Percentiles rank a stretch among this genome's conserved stretches.
phyloP scores from a whole-genome alignment of 2,113 vertebrate species.

The Vimba vimba region DNA sequence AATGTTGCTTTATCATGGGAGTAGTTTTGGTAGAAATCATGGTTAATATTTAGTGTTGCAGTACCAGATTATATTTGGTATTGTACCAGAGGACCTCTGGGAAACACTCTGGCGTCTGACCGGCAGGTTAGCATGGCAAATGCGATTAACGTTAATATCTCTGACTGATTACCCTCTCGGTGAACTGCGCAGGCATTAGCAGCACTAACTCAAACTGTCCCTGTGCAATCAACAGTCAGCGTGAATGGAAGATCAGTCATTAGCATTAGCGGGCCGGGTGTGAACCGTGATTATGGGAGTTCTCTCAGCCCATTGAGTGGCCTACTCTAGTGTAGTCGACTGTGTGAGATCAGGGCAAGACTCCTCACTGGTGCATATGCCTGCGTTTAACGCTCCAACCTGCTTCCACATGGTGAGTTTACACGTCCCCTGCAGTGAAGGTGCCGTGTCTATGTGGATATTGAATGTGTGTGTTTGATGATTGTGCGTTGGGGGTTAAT shows the following conservation, averaged over 20 bases:
- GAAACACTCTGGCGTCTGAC: not conserved
- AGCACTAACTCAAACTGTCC: slow-evolving; percentile 74
- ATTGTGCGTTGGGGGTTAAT: slow-evolving; percentile 65
- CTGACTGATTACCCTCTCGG: slow-evolving; percentile 73
- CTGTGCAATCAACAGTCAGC: slow-evolving; percentile 77
- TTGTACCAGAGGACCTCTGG: slow-evolving; percentile 4
- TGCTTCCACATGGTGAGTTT: slow-evolving; percentile 80
- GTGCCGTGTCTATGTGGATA: not conserved
- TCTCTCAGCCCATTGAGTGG: slow-evolving; percentile 76
- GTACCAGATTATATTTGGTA: not conserved
- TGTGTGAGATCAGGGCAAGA: slow-evolving; percentile 79
- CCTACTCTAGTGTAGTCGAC: slow-evolving; percentile 76
- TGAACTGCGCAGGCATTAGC: slow-evolving; percentile 50
- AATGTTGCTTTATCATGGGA: not conserved
- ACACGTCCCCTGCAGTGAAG: slow-evolving; percentile 73
- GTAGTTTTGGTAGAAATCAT: not conserved
- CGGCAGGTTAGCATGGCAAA: not conserved
- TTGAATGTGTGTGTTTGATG: slow-evolving; percentile 64
- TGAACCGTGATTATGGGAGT: slow-evolving; percentile 78
- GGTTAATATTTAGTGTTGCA: not conserved
- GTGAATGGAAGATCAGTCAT: slow-evolving; percentile 79
- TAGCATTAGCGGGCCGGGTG: slow-evolving; percentile 76
- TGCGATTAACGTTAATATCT: slow-evolving; percentile 72
- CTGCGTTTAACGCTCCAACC: slow-evolving; percentile 80
- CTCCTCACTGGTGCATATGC: slow-evolving; percentile 78